These are phyloP conservation scores for Malacoctenus gilli DNA, from an alignment of 2,797 vertebrate species.

Conservation along the genomic window DNA sequence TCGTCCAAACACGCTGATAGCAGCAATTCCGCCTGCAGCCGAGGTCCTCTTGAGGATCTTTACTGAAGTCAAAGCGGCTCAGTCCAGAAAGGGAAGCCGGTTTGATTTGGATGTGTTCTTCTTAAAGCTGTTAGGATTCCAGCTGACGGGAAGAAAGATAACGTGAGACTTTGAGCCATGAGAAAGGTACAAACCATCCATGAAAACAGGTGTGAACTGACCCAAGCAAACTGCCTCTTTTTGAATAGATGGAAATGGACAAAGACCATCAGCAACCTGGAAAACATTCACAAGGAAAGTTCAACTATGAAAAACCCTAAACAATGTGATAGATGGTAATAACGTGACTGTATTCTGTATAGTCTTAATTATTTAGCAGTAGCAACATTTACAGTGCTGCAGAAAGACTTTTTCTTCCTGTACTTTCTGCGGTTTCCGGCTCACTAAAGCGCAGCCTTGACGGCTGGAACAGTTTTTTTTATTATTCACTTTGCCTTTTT, in stretches of 20 bases:
- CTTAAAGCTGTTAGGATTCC: not conserved
- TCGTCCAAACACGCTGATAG: not conserved
- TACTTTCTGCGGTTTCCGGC: not conserved
- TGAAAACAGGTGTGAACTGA: no score
- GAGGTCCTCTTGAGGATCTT: conserved; percentile 3
- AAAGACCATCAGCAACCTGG: no score
- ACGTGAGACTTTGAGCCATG: conserved; percentile 8
- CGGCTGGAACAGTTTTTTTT: not conserved
- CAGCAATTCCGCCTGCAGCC: conserved; percentile 1
- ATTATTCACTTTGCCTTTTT: conserved; percentile 11
- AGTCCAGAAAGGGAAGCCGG: conserved; percentile 19
- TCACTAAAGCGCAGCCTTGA: not conserved
- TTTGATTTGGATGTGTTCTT: conserved; percentile 15
- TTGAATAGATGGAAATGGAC: no score
- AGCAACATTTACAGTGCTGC: no score
- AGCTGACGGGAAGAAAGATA: conserved; percentile 11
- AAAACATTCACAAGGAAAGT: no score
- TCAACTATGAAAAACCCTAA: no score
- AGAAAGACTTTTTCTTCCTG: not conserved
- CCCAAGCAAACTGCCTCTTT: no score
- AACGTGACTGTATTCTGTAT: no score
- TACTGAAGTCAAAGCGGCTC: conserved; percentile 28
- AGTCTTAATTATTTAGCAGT: no score
- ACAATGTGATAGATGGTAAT: no score
- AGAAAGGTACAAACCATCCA: no score